phyloP scores from a whole-genome alignment of 2,888 invertebrate genomes.

The Drosophila demipolita region DNA sequence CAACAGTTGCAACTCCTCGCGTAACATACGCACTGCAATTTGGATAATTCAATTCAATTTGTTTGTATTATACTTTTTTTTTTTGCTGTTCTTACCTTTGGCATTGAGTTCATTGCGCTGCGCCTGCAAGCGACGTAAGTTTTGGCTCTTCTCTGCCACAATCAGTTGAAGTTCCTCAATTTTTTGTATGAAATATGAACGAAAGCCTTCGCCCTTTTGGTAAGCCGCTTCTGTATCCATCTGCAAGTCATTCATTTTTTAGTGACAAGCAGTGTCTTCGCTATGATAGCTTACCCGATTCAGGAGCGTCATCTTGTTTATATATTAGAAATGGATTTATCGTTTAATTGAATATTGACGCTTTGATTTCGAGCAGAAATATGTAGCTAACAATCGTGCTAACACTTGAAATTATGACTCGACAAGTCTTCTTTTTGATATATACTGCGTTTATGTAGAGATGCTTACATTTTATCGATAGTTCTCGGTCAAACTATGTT shows the following conservation, averaged over 20 bases:
- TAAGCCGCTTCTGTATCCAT: slow-evolving; percentile 83
- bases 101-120: slow-evolving; percentile 99
- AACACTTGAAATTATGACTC: slow-evolving; percentile 48
- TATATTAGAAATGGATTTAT: not conserved
- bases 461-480: slow-evolving; percentile 30
- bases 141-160: slow-evolving; percentile 99
- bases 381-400: not conserved
- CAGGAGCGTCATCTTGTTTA: slow-evolving; percentile 77
- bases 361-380: not conserved
- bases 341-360: not conserved
- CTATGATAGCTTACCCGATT: slow-evolving; percentile 72
- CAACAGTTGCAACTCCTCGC: slow-evolving; percentile 97
- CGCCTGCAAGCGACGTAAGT: slow-evolving; percentile 97
- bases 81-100: slow-evolving; percentile 89
- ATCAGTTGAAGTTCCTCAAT: slow-evolving; percentile 98
- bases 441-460: slow-evolving; percentile 9
- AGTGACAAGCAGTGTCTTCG: not conserved
- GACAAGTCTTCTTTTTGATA: slow-evolving; percentile 44
- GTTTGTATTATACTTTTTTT: not conserved
- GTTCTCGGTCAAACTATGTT: not conserved
- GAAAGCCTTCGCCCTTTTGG: slow-evolving; percentile 91
- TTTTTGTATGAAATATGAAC: slow-evolving; percentile 98
- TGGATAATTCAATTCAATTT: not conserved
- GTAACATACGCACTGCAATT: slow-evolving; percentile 94
- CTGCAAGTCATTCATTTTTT: slow-evolving; percentile 49